These are phyloP conservation scores for Lutraria rhynchaena DNA, from an alignment of 1,140 invertebrate genomes.

Conservation along the genomic window DNA sequence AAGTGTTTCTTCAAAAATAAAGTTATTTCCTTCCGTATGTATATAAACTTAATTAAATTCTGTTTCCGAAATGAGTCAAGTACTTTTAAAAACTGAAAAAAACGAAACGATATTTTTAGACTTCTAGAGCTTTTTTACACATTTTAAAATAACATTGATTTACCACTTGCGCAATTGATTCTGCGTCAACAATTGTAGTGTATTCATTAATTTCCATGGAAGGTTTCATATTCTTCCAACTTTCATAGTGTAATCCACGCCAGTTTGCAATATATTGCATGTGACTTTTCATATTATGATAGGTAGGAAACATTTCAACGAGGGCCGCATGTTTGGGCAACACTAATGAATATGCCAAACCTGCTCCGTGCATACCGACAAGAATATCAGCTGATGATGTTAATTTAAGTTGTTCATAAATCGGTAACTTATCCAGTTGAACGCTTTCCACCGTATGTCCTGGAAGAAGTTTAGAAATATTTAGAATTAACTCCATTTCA, in stretches of 20 bases:
- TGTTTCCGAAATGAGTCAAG: too few relatives aligned
- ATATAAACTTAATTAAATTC: too few relatives aligned
- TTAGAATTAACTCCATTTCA: slow-evolving; percentile 68
- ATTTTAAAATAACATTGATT: neutral
- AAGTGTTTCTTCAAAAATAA: too few relatives aligned
- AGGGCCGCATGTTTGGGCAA: slow-evolving; percentile 96
- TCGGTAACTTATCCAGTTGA: slow-evolving; percentile 66
- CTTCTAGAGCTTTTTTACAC: too few relatives aligned
- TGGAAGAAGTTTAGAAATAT: slow-evolving; percentile 21
- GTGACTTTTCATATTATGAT: slow-evolving; percentile 64
- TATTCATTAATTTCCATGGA: slow-evolving; percentile 64
- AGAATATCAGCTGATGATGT: slow-evolving; percentile 91
- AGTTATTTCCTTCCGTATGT: too few relatives aligned
- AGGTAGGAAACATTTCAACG: slow-evolving; percentile 91
- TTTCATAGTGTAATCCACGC: slow-evolving; percentile 74
- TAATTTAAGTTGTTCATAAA: slow-evolving; percentile 61
- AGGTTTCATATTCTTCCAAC: slow-evolving; percentile 76
- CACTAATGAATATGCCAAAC: slow-evolving; percentile 95
- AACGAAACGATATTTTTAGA: too few relatives aligned
- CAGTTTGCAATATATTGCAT: slow-evolving; percentile 76
- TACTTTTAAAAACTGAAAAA: too few relatives aligned
- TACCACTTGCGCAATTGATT: neutral
- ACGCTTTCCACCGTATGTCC: slow-evolving; percentile 60
- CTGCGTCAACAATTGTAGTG: slow-evolving; percentile 59
- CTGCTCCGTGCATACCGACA: slow-evolving; percentile 98